Conservation (phyloP, 1,140 invertebrate species). For the Zaprionus capensis region DNA sequence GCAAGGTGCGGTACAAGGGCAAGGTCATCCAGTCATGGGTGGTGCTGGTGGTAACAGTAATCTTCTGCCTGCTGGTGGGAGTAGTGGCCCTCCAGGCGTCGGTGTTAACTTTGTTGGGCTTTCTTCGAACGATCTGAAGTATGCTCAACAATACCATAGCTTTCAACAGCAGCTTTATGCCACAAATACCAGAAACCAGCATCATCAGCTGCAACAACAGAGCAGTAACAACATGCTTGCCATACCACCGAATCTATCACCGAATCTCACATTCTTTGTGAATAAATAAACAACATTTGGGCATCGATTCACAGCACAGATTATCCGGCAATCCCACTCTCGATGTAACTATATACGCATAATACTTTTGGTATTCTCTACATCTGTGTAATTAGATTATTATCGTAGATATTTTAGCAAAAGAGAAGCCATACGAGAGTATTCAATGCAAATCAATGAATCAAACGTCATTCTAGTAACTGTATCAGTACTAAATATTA, state of each 20-base stretch:
- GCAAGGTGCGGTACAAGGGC: conserved; percentile 84
- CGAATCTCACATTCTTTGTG: conserved; percentile 75
- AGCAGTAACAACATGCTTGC: conserved; percentile 72
- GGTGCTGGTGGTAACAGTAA: conserved; percentile 76
- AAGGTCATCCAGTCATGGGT: conserved; percentile 50
- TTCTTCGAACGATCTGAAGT: conserved; percentile 94
- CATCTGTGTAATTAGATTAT: conserved; percentile 6
- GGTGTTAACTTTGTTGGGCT: conserved; percentile 89
- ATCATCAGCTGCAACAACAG: conserved; percentile 66
- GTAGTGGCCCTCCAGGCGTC: conserved; percentile 49
- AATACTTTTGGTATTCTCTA: not conserved
- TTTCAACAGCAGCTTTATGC: conserved; percentile 97
- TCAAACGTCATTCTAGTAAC: not conserved
- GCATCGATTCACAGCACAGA: not conserved
- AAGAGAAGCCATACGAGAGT: not conserved
- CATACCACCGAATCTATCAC: conserved; percentile 66
- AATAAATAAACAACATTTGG: conserved; percentile 58
- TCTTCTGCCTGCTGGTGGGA: conserved; percentile 84
- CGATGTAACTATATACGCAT: not conserved
- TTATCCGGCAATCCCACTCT: not conserved
- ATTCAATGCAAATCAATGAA: too few relatives aligned
- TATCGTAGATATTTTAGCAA: conserved; percentile 4
- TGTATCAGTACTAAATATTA: not conserved
- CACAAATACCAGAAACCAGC: conserved; percentile 90
- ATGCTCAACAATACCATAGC: conserved; percentile 97